Evolutionary conservation across 2,888 invertebrate genomes (phyloP).

Genomic region (Liodrosophila aerea): DNA sequence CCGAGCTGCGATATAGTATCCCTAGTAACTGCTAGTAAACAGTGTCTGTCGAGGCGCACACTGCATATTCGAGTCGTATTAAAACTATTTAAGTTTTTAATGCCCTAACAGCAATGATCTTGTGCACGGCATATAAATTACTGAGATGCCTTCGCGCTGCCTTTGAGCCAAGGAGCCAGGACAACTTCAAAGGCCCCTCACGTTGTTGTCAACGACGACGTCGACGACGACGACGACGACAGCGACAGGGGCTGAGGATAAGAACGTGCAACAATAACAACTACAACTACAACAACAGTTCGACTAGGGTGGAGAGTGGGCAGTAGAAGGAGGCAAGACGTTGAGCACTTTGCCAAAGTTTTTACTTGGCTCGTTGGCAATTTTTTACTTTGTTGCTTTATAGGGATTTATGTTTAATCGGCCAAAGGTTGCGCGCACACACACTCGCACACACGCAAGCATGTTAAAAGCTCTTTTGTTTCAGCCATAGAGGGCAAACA

Average conservation of each 20-base stretch:
- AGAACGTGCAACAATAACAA: conserved; percentile 37
- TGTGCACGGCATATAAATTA: conserved; percentile 75
- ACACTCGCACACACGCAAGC: conserved; percentile 36
- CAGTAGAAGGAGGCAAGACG: conserved; percentile 26
- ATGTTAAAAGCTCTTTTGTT: conserved; percentile 67
- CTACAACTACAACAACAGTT: neutral
- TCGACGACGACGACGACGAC: neutral
- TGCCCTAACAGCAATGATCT: conserved; percentile 73
- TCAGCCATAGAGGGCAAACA: conserved; percentile 21
- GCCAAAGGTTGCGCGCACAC: conserved; percentile 66
- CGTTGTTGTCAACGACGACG: conserved; percentile 54
- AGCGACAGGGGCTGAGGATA: conserved; percentile 35
- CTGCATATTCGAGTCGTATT: conserved; percentile 69
- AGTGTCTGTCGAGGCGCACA: neutral
- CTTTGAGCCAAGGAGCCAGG: conserved; percentile 24
- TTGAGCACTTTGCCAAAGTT: conserved; percentile 74
- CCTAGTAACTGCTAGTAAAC: no score
- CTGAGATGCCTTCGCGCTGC: conserved; percentile 30
- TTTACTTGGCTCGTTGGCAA: conserved; percentile 75
- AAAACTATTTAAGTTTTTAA: conserved; percentile 79
- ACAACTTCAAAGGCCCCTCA: conserved; percentile 66
- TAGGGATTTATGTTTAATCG: conserved; percentile 77
- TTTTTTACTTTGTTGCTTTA: conserved; percentile 76
- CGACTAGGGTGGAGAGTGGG: neutral
- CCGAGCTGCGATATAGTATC: no score